These are phyloP conservation scores for Zygogramma bicolorata DNA, from an alignment of 2,888 invertebrate genomes.

Conservation along the genomic window DNA sequence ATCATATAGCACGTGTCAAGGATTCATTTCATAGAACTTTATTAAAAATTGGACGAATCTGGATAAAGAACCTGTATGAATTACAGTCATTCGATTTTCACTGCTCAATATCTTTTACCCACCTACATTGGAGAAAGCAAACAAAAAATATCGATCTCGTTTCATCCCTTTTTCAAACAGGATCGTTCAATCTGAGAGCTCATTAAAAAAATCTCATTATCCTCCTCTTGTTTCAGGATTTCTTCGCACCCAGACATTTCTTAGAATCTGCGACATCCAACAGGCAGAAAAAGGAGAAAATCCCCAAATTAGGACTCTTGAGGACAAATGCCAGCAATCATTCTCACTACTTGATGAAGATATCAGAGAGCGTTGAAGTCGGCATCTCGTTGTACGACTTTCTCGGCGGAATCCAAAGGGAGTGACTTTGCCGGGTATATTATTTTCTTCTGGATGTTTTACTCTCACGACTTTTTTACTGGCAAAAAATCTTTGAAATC, in stretches of 20 bases:
- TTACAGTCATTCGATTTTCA: too few relatives aligned
- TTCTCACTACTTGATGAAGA: conserved; percentile 30
- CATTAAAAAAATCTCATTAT: background rate
- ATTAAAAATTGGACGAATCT: too few relatives aligned
- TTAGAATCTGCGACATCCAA: background rate
- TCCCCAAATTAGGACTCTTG: conserved; percentile 20
- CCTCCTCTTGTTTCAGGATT: background rate
- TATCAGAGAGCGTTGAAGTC: conserved; percentile 31
- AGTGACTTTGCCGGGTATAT: conserved; percentile 10
- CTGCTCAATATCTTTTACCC: background rate
- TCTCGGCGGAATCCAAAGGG: background rate
- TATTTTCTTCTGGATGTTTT: background rate
- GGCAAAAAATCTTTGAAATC: too few relatives aligned
- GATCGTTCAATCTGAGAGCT: background rate
- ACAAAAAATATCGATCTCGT: too few relatives aligned
- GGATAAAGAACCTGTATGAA: too few relatives aligned
- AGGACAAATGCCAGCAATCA: conserved; percentile 29
- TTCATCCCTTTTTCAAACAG: background rate
- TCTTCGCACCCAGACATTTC: background rate
- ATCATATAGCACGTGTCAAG: too few relatives aligned
- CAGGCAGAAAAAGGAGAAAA: conserved; percentile 4
- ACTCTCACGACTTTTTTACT: background rate
- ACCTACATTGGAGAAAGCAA: too few relatives aligned
- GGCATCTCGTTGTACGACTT: background rate
- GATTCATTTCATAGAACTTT: too few relatives aligned